These are phyloP conservation scores for Drosophila ezoana DNA, from an alignment of 2,888 invertebrate species.

Conservation along the genomic window DNA sequence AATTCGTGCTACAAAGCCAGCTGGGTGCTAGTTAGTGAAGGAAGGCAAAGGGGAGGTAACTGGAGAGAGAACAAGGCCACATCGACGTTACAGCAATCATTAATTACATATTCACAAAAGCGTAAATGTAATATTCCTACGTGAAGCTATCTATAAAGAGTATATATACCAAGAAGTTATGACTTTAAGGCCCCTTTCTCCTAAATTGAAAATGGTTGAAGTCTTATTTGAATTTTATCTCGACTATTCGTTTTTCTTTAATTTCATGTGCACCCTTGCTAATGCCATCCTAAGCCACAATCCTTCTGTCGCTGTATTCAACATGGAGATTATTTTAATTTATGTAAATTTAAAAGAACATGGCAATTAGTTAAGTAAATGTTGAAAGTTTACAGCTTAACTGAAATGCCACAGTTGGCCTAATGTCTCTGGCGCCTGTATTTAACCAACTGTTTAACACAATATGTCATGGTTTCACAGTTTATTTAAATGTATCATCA, in stretches of 20 bases:
- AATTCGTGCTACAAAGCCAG: slow-evolving; percentile 4
- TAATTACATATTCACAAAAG: too few relatives aligned
- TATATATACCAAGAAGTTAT: not conserved
- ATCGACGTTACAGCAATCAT: too few relatives aligned
- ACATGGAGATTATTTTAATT: slow-evolving; percentile 62
- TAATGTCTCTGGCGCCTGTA: slow-evolving; percentile 24
- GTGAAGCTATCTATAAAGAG: too few relatives aligned
- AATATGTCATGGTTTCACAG: slow-evolving; percentile 77
- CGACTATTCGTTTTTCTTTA: not conserved
- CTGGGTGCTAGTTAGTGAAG: not conserved
- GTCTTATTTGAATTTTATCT: slow-evolving; percentile 6
- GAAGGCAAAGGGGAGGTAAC: too few relatives aligned
- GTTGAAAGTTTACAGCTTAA: slow-evolving; percentile 58
- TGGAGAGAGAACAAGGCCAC: not conserved
- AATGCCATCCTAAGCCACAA: slow-evolving; percentile 48
- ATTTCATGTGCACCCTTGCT: slow-evolving; percentile 10
- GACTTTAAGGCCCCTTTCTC: slow-evolving; percentile 16
- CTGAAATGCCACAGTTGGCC: slow-evolving; percentile 48
- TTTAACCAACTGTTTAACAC: slow-evolving; percentile 58
- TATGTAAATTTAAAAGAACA: slow-evolving; percentile 77
- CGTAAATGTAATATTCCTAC: too few relatives aligned
- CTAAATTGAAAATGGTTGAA: slow-evolving; percentile 20
- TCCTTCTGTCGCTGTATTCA: slow-evolving; percentile 29
- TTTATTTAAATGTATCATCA: slow-evolving; percentile 71
- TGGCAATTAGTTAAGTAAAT: slow-evolving; percentile 84